Base-by-base conservation (phyloP, 2,797 vertebrate genomes). In the Anas georgica region DNA sequence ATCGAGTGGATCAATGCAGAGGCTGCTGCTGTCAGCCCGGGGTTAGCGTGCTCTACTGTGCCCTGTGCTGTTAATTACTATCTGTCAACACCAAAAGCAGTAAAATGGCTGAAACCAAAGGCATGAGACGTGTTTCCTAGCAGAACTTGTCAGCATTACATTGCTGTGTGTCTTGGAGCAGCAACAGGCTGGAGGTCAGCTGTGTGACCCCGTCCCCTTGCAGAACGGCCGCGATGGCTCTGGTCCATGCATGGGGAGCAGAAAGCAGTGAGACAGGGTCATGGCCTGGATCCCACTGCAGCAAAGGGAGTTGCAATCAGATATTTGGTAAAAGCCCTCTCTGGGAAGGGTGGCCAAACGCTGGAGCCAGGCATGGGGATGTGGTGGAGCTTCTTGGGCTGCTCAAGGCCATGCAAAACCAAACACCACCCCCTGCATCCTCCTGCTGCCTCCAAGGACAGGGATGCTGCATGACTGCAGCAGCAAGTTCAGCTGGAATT, bases 201-300 rank as follows among this genome's bases (percentile, higher is more conserved):
- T 1, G 1, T 21, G 31, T n/a, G 55, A 48, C 7, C 5, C 29
- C 3, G 1, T 33, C 3, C 28, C 26, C 26, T 43, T 43, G 23
- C 21, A 11, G 81, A 63, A 35, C 0, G n/a, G 60, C 25, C 1
- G 0, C 1, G 22, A 43, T 35, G 39, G 35, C 23, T 67, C 25
- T 45, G 13, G 13, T 12, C 87, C 0, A 0, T 11, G 2, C 0
- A 14, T 15, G 10, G 7, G 7, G 35, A 52, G 5, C 20, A 21
- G 37, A 20, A 41, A 23, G 23, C 45, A 60, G 18, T 0, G 4
- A 29, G 4, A 6, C 0, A 0, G 7, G 33, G 12, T 4, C 10
- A 4, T 39, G 35, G 37, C 28, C 37, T 63, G 37, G 60, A 64
- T 12, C 7, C 0, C 29, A 3, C 12, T 43, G 39, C n/a, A 67